phyloP scores from a whole-genome alignment of 2,888 invertebrate species.

The Sphinx pinastri region DNA sequence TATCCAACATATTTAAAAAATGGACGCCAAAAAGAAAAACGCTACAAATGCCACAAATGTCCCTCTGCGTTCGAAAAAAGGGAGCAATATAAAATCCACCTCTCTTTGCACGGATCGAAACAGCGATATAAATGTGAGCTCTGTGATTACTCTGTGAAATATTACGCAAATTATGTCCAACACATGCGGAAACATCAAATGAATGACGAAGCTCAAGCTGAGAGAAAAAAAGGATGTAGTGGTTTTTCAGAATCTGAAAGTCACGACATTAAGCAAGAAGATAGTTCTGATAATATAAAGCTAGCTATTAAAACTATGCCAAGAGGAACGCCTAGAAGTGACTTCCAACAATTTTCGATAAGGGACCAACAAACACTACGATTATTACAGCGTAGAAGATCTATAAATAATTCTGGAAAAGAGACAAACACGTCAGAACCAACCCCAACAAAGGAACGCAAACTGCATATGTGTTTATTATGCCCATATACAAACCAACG shows the following conservation, averaged over 20 bases:
- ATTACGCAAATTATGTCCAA: conserved; percentile 92
- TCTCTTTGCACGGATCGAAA: conserved; percentile 92
- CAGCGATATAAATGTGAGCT: conserved; percentile 92
- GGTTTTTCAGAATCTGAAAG: conserved; percentile 55
- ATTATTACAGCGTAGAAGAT: conserved; percentile 81
- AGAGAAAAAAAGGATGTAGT: conserved; percentile 72
- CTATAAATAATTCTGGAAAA: conserved; percentile 66
- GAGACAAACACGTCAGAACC: conserved; percentile 67
- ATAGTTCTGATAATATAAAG: conserved; percentile 65
- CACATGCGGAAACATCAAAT: conserved; percentile 91
- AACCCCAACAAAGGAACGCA: conserved; percentile 82
- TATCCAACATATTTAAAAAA: conserved; percentile 90
- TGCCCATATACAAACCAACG: conserved; percentile 92
- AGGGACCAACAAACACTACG: conserved; percentile 86
- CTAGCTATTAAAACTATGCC: conserved; percentile 79
- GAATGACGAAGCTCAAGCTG: conserved; percentile 86
- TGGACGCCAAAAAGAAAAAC: conserved; percentile 89
- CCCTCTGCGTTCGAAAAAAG: conserved; percentile 94
- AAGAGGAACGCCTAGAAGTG: conserved; percentile 68
- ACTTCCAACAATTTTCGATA: conserved; percentile 82
- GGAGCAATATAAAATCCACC: conserved; percentile 92
- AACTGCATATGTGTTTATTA: conserved; percentile 87
- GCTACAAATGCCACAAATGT: conserved; percentile 93
- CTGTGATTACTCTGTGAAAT: conserved; percentile 95
- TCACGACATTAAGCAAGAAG: conserved; percentile 55